These are phyloP conservation scores for Cassiopea xamachana DNA, from an alignment of 30 jellyfish, hydroid and myxozoan species.

Conservation along the genomic window DNA sequence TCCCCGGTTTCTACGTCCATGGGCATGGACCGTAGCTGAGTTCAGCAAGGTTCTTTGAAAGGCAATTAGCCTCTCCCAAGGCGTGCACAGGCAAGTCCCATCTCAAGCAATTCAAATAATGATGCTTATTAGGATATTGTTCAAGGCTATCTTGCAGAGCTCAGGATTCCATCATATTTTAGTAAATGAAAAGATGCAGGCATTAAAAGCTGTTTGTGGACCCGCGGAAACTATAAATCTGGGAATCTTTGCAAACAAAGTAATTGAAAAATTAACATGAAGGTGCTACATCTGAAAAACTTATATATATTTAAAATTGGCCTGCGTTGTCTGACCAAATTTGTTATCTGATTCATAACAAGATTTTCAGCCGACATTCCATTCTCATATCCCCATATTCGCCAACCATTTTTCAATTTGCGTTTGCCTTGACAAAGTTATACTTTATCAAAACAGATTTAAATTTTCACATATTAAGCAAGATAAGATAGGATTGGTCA, in stretches of 20 bases:
- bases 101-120: neutral
- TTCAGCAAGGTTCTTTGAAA: too few species aligned
- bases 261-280: too few species aligned
- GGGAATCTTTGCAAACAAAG: too few species aligned
- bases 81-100: too few species aligned
- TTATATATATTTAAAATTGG: too few species aligned
- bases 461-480: slow-evolving; percentile 1
- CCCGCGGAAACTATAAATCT: too few species aligned
- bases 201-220: neutral
- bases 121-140: neutral
- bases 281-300: too few species aligned
- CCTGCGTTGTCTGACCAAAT: neutral
- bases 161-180: neutral
- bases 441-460: slow-evolving; percentile 6
- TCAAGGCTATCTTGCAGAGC: neutral
- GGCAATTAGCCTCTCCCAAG: too few species aligned
- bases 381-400: neutral
- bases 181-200: neutral
- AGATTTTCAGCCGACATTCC: slow-evolving; percentile 53
- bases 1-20: too few species aligned
- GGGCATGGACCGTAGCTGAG: too few species aligned
- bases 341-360: neutral
- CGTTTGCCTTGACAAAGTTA: slow-evolving; percentile 10
- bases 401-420: slow-evolving; percentile 11
- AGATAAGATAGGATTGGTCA: slow-evolving; percentile 5